Base-by-base conservation (phyloP, 2,797 vertebrate species). In the Todus mexicanus region DNA sequence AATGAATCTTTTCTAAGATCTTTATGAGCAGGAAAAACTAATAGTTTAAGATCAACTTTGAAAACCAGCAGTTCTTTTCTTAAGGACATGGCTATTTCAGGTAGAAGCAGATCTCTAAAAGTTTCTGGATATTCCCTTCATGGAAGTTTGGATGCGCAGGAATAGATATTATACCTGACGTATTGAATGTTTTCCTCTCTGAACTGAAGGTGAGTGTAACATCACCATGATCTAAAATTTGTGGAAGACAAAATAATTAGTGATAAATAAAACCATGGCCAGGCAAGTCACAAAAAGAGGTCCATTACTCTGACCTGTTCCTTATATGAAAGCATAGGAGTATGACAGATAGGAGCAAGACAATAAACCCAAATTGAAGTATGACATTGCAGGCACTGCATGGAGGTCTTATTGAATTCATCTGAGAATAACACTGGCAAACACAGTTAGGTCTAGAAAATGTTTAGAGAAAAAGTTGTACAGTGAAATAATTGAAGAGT, bases 291-390 rank as follows among this genome's bases (percentile, higher is more conserved):
- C 6, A 59, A 54, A 70, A 57, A 59, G 26, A 60, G 2, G 7
- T 64, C 19, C 74, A 10, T 50, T 33, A 48, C 11, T 2, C 11
- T 56, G 15, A 33, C 5, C 33, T 71, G 5, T n/a, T 90, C 11
- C 5, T 83, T 56, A 29, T 7, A 22, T 23, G 3, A 10, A n/a
- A 50, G 3, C 0, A 1, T 4, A 37, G 35, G 47, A 42, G 2
- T 37, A 43, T 26, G n/a, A n/a, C 51, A 84, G n/a, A 22, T 4
- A 50, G 11, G 15, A 90, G 13, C 19, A 80, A 86, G 15, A 54
- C 1, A 9, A 71, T 43, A 71, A 74, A 56, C 17, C 12, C 40
- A 31, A 43, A 6, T 4, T 9, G 48, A 12, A 45, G 4, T 12
- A 12, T 71, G 57, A 5, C 35, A 12, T 9, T 76, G 15, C 56